These are phyloP conservation scores for Osmerus eperlanus DNA, from an alignment of 2,113 vertebrate genomes.

Conservation along the genomic window DNA sequence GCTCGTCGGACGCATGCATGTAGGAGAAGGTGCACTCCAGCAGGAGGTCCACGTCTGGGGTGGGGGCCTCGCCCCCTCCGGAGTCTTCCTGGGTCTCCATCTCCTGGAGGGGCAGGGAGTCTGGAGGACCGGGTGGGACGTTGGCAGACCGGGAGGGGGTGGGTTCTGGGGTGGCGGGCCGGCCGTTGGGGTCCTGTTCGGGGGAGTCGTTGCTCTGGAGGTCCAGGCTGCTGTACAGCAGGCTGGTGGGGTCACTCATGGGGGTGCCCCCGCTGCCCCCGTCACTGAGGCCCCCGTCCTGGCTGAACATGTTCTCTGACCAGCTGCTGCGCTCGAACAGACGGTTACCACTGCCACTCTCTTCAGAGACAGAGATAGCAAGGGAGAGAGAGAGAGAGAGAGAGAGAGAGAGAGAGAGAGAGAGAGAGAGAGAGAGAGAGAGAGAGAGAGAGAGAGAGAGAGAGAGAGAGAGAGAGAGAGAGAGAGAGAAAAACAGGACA, in stretches of 20 bases:
- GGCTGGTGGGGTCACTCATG: conserved; percentile 74
- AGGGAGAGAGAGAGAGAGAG: conserved; percentile 6
- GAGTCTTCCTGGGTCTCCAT: conserved; percentile 28
- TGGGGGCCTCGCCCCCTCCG: conserved; percentile 24
- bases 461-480: no score
- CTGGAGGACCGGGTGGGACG: conserved; percentile 7
- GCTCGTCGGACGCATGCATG: conserved; percentile 51
- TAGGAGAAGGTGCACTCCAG: conserved; percentile 76
- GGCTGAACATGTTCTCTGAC: conserved; percentile 66
- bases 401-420: background rate
- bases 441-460: no score
- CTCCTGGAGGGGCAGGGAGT: conserved; percentile 31
- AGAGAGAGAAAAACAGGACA: no score
- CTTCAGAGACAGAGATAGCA: conserved; percentile 30
- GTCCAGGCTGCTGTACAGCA: conserved; percentile 72
- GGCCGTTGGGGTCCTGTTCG: conserved; percentile 46
- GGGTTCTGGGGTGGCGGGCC: background rate
- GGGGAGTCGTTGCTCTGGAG: conserved; percentile 70
- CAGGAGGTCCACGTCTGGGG: conserved; percentile 71
- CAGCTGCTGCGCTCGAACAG: conserved; percentile 68
- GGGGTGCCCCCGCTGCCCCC: conserved; percentile 68
- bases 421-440: no score
- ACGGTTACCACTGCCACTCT: conserved; percentile 52
- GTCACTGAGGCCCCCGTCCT: conserved; percentile 63
- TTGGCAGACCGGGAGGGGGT: background rate